Percentiles rank a stretch among this genome's conserved stretches.
Evolutionary conservation across 2,113 vertebrate genomes (phyloP).

Genomic region (Helogale parvula): DNA sequence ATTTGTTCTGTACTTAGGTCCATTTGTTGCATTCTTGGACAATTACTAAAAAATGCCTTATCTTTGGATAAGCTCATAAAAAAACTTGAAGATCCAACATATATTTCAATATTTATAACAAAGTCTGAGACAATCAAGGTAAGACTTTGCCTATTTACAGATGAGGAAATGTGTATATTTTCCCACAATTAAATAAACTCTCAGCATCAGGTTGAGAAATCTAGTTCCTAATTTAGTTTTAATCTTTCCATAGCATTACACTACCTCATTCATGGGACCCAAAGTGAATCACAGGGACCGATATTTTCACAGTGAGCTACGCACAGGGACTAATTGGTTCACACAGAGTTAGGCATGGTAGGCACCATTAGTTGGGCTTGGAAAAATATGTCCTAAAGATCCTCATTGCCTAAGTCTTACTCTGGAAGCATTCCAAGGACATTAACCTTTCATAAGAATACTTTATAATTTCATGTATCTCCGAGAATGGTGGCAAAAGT

Average conservation of each 20-base stretch:
- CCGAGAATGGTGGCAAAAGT: neutral
- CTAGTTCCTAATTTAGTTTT: neutral
- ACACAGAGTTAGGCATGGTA: neutral
- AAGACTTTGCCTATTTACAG: neutral
- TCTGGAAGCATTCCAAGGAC: neutral
- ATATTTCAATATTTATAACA: neutral
- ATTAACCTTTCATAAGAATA: neutral
- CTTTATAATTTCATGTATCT: neutral
- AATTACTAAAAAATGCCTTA: neutral
- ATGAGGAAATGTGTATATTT: neutral
- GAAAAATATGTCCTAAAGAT: neutral
- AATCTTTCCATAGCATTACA: neutral
- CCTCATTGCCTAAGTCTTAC: neutral
- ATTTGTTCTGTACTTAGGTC: neutral
- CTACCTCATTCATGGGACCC: neutral
- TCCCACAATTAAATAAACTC: neutral
- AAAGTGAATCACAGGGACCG: neutral
- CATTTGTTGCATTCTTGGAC: neutral
- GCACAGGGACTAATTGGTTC: neutral
- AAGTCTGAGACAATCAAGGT: neutral
- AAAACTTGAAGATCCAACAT: neutral
- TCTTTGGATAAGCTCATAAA: neutral
- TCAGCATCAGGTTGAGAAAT: neutral
- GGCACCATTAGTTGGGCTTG: neutral
- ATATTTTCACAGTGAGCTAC: neutral